Conservation (phyloP, 2,888 invertebrate genomes). For the Cheilosia impressa region DNA sequence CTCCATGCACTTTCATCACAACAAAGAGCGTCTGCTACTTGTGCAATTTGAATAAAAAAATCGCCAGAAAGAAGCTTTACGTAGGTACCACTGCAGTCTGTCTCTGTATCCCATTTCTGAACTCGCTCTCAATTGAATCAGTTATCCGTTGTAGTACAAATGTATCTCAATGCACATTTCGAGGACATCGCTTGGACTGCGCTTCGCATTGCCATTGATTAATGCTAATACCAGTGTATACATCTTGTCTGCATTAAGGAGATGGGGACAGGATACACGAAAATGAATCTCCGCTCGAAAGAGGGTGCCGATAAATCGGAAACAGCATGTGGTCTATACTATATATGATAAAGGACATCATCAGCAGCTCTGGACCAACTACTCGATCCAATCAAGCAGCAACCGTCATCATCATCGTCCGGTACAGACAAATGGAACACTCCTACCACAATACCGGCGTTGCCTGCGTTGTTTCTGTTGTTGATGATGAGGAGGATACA, state of each 20-base stretch:
- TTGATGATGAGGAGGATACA: conserved; percentile 51
- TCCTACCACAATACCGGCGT: conserved; percentile 11
- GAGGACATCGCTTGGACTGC: conserved; percentile 49
- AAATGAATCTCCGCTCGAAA: conserved; percentile 51
- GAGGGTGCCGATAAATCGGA: conserved; percentile 55
- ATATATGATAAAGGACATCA: conserved; percentile 65
- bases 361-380: conserved; percentile 33
- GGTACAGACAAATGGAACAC: conserved; percentile 61
- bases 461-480: conserved; percentile 60
- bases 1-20: background rate
- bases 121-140: conserved; percentile 40
- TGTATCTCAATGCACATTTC: conserved; percentile 27
- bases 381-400: conserved; percentile 70
- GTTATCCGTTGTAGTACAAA: background rate
- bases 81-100: conserved; percentile 16
- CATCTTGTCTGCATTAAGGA: conserved; percentile 49
- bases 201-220: conserved; percentile 67
- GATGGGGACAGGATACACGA: conserved; percentile 50
- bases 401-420: conserved; percentile 59
- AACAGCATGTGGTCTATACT: conserved; percentile 67
- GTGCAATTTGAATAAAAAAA: conserved; percentile 9
- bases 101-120: conserved; percentile 28
- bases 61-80: conserved; percentile 22
- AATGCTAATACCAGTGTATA: conserved; percentile 60
- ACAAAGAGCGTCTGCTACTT: conserved; percentile 30